Percentiles rank a stretch among this genome's conserved stretches.
Evolutionary conservation across 1,140 invertebrate genomes (phyloP).

Genomic region (Gryon sp.): DNA sequence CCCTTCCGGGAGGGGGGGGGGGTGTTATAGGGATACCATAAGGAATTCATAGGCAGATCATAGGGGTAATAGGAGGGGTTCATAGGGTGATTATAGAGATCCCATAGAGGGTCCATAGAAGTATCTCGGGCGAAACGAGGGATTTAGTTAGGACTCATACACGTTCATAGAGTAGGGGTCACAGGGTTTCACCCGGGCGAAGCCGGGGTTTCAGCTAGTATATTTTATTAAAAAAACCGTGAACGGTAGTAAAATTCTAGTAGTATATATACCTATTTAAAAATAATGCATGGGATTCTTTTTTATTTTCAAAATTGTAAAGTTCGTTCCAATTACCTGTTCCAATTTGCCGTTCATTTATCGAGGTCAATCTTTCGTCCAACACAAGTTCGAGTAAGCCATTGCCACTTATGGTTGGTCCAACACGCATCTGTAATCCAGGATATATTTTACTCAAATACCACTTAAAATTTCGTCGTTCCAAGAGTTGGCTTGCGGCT

Average conservation of each 20-base stretch:
- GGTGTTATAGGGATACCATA: too few species aligned
- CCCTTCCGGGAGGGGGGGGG: too few species aligned
- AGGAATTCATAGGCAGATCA: too few species aligned
- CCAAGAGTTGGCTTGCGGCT: slow-evolving; percentile 85
- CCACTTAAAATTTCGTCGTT: slow-evolving; percentile 85
- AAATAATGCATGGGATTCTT: neutral
- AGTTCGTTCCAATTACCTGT: slow-evolving; percentile 65
- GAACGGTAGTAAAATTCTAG: neutral
- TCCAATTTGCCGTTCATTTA: slow-evolving; percentile 70
- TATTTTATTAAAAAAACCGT: too few species aligned
- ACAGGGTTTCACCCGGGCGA: too few species aligned
- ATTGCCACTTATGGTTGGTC: slow-evolving; percentile 81
- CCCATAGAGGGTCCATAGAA: too few species aligned
- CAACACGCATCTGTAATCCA: slow-evolving; percentile 85
- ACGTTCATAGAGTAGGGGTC: too few species aligned
- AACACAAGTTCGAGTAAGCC: slow-evolving; percentile 87
- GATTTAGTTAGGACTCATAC: too few species aligned
- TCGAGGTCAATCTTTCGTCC: slow-evolving; percentile 79
- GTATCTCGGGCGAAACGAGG: too few species aligned
- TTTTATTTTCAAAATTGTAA: neutral
- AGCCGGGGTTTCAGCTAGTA: too few species aligned
- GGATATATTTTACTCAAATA: slow-evolving; percentile 85
- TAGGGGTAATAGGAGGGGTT: too few species aligned
- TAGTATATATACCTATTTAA: neutral
- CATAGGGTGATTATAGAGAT: too few species aligned